Evolutionary conservation across 2,888 invertebrate species (phyloP).

Genomic region (Oscheius sp.): DNA sequence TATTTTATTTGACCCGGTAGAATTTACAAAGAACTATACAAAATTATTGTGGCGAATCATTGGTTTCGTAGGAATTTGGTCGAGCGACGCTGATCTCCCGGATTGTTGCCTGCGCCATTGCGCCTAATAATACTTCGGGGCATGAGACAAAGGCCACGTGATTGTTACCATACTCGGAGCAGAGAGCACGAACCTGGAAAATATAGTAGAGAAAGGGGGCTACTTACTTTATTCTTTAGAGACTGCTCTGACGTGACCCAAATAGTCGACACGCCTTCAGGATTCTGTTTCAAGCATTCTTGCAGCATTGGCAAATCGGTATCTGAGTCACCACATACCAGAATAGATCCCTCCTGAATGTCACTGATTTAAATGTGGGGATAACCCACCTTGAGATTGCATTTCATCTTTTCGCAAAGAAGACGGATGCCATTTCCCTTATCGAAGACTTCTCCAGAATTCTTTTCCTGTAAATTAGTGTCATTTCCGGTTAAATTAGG

Average conservation of each 20-base stretch:
- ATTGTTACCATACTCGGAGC: constrained; percentile 63
- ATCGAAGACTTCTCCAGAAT: constrained; percentile 68
- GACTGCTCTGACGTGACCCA: constrained; percentile 68
- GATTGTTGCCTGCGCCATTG: constrained; percentile 73
- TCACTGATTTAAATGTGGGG: background rate
- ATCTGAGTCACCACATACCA: constrained; percentile 72
- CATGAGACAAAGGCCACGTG: constrained; percentile 72
- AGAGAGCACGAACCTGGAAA: constrained; percentile 66
- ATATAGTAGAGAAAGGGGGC: background rate
- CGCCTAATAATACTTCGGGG: constrained; percentile 72
- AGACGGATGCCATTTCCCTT: constrained; percentile 72
- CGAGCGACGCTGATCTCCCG: constrained; percentile 67
- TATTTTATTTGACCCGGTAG: background rate
- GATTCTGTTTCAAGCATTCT: constrained; percentile 66
- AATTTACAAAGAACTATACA: background rate
- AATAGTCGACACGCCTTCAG: constrained; percentile 68
- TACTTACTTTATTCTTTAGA: constrained; percentile 62
- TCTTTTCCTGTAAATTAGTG: constrained; percentile 48
- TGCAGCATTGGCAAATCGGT: constrained; percentile 73
- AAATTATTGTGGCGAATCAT: background rate
- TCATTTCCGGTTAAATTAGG: background rate
- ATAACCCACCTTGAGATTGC: constrained; percentile 58
- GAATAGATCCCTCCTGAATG: constrained; percentile 67
- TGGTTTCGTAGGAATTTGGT: constrained; percentile 22
- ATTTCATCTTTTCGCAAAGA: constrained; percentile 65